Evolutionary conservation across 1,140 invertebrate genomes (phyloP), one percentile per base, ranked within the genome.

Genomic region (Heliconius hewitsoni): DNA sequence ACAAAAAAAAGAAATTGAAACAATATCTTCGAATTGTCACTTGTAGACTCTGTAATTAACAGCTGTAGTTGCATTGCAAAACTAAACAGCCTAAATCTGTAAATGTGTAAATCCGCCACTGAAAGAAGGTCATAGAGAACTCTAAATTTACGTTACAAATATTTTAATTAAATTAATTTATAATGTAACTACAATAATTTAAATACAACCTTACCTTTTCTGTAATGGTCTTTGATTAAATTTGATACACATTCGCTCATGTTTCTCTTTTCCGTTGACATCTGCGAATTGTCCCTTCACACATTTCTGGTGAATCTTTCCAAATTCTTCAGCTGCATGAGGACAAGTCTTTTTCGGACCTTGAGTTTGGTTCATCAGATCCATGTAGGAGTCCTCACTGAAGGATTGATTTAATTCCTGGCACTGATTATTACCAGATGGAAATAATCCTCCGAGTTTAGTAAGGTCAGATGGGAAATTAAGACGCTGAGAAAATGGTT

Each of bases 401-500:
- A 93, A 95, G 19, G 91, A 92, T 83, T 94, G 94, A 83, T 94
- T 93, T 30, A 94, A 81, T 80, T 95, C 94, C 78, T 94, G 93
- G 76, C 93, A 95, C 83, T 94, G 91, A 82, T 92, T 93, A 27
- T 86, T 89, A 34, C 92, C 91, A 72, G 94, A 94, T 66, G 94
- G 94, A 84, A 95, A 95, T 71, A 95, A 87, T 77, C 90, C 91
- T 79, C 94, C 93, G 77, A 91, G 94, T 83, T 95, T 95, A 83
- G 91, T 90, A 84, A 95, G 84, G 88, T 94, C 94, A 87, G 93
- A 90, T 79, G 94, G 93, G 83, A 95, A 94, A 89, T 94, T 95
- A 91, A 94, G 91, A 83, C 92, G 94, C 87, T 94, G 92, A 83
- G 94, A 93, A 90, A 94, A 95, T 91, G 94, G 92, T 92, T 95